Evolutionary conservation across 2,888 invertebrate species (phyloP), one percentile per base, ranked within the genome.

Genomic region (Linnaemya tessellans): DNA sequence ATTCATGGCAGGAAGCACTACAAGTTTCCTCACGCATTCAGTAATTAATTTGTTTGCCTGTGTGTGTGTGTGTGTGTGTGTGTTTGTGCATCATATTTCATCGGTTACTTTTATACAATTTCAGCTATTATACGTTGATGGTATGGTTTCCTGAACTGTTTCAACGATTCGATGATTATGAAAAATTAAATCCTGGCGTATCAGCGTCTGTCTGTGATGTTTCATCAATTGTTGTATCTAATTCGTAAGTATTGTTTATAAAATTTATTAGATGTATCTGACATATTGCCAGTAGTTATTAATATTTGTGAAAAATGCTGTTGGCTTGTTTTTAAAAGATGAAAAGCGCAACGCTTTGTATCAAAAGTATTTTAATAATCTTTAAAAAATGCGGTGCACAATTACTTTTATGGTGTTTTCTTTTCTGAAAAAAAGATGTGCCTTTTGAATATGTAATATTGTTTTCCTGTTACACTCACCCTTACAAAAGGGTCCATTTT

Each of bases 121-220:
- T 15, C 93, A 97, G 97, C 90, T 97, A 97, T 93, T 97, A 97
- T 92, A 97, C 97, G 9, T 93, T 97, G 58, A 97, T 97, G 96
- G 95, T 97, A 91, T 98, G 97, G 97, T 97, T 97, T 93, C 97
- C 97, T 15, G 97, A 97, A 92, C 93, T 97, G 89, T 97, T 97
- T 93, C 95, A 95, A 92, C 95, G 97, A 74, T 96, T 96, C 92
- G 96, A 96, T 89, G 95, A 95, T 88, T 96, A 95, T 91, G 96
- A 96, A 90, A 90, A 92, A 35, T 91, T 93, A 1, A 93, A 95
- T 93, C 96, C 96, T 0, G 95, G 94, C 86, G 93, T 94, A 68
- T 93, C 94, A 0, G 96, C 96, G 0, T 95, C 96, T 0, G 96
- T 97, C 9, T 97, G 97, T 91, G 96, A 96, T 89, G 96, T 97